These are phyloP conservation scores for Discoglossus pictus DNA, from an alignment of 2,797 vertebrate species.

Conservation along the genomic window DNA sequence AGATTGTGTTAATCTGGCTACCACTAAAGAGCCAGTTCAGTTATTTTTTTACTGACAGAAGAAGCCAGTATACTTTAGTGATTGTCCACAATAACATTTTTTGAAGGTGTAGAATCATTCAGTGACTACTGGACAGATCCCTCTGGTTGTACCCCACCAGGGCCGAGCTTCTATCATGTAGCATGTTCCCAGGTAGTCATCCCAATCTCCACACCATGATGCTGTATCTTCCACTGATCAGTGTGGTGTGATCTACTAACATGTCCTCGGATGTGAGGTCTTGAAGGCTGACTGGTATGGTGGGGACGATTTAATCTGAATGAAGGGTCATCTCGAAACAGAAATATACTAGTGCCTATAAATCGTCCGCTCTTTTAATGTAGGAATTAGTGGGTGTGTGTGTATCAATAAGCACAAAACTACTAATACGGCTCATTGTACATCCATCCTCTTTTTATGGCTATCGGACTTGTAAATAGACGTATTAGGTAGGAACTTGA, in stretches of 20 bases:
- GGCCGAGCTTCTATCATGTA: conserved; percentile 32
- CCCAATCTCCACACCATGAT: conserved; percentile 52
- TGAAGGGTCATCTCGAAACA: conserved; percentile 58
- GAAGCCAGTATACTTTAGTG: conserved; percentile 8
- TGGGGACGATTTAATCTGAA: conserved; percentile 40
- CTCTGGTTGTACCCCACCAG: conserved; percentile 30
- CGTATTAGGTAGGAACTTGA: conserved; percentile 32
- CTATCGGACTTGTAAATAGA: conserved; percentile 61
- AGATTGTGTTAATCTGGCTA: conserved; percentile 26
- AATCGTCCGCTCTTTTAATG: conserved; percentile 67
- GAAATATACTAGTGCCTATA: conserved; percentile 79
- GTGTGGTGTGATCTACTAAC: conserved; percentile 48
- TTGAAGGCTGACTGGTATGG: conserved; percentile 50
- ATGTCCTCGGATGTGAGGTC: conserved; percentile 54
- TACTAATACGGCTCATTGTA: conserved; percentile 59
- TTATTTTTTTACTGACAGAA: conserved; percentile 33
- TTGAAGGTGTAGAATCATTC: conserved; percentile 34
- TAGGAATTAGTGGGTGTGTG: conserved; percentile 69
- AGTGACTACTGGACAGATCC: conserved; percentile 39
- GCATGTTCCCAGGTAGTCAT: conserved; percentile 44
- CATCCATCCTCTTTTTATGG: conserved; percentile 54
- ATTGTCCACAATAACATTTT: not conserved
- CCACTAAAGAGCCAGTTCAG: conserved; percentile 37
- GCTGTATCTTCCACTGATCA: conserved; percentile 43
- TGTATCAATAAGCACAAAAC: conserved; percentile 79